Base-by-base conservation (phyloP, 1,140 invertebrate genomes). In the Stegodyphus dumicola region DNA sequence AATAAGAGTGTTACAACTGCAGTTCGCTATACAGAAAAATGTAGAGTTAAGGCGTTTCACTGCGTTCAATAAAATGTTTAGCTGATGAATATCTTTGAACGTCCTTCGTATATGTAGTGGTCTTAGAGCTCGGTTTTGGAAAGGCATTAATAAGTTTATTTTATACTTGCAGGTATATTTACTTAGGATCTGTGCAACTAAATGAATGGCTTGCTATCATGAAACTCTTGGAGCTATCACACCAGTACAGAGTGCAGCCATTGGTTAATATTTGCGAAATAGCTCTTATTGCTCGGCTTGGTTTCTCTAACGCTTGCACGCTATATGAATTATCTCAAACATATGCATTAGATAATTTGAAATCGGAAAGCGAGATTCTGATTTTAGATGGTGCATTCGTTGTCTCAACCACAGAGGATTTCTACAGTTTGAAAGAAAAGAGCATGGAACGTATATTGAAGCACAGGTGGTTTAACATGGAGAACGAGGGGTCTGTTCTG, bases 211-310 rank as follows among this genome's bases (percentile, higher is more conserved):
- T 6, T 9, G 73, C 67, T 3, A 66, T 54, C 10, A 51, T 33
- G 10, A 69, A 56, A 6, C 18, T 85, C 7, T 6, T 85, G 73
- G 54, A 67, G 11, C 48, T 85, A 6, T 48, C 81, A n/a, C 81
- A 85, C 73, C 76, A 85, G 15, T 85, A 85, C 33, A 48, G 65
- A 18, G 81, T 85, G 6, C 73, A 77, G 17, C 48, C 74, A 0
- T 54, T 85, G 9, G 69, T 77, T 11, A 67, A 11, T 15, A 13
- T 76, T 6, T 53, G 73, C 54, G 81, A 85, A 17, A 13, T 13
- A 1, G 69, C 17, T 48, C 49, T 85, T 9, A 6, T 70, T 5
- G 60, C 51, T 2, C 17, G n/a, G 2, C 13, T 85, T 3, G 48
- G 9, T 9, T 60, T 85, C 74, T 56, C 51, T n/a, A 85, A 77